Evolutionary conservation across 2,888 invertebrate species (phyloP), one percentile per base, ranked within the genome.

Genomic region (Leucophenga maculata): DNA sequence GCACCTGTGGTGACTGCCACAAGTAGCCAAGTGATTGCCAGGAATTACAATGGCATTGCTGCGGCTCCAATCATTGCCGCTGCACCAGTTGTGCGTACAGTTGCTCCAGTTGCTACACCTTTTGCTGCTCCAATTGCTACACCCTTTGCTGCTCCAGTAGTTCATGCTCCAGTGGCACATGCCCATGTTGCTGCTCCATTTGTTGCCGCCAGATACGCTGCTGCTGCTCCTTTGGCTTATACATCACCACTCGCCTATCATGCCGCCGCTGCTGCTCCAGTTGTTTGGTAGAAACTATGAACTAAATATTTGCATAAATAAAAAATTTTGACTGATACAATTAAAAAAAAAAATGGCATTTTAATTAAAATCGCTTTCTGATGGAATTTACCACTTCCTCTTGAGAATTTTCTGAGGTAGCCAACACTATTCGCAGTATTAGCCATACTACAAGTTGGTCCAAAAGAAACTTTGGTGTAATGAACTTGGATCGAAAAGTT

Each of bases 11-110:
- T 85, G 18, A 85, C 85, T 9, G 83, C 85, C 59, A 81, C 83
- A 72, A 85, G 84, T 46, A 85, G 78, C 69, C 85, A 85, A 67
- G 76, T 82, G 46, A 76, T 84, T 72, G 83, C 83, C 22, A 72
- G 84, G 46, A 84, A 78, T 9, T 78, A 75, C 69, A 84, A 84
- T 75, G 84, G 84, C 14, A 82, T 85, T 46, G 83, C 83, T 20
- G 67, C 77, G 20, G 82, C 85, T 0, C 82, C 85, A 1, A 32
- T 83, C 66, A 67, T 79, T 65, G 78, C 76, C 39, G 62, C 77
- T 32, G 75, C 70, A 14, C 74, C 80, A 9, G 73, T 69, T 14
- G 59, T 69, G 11, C 70, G 70, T 44, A 9, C 65, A 62, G 59
- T 14, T n/a, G 50, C 13, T 14, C 39, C 46, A 18, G 44, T 65